A percentile compares a stretch with the other conserved stretches of the same genome.
These are phyloP conservation scores for Phymatocera aterrima DNA, from an alignment of 2,888 invertebrate genomes.

Conservation along the genomic window DNA sequence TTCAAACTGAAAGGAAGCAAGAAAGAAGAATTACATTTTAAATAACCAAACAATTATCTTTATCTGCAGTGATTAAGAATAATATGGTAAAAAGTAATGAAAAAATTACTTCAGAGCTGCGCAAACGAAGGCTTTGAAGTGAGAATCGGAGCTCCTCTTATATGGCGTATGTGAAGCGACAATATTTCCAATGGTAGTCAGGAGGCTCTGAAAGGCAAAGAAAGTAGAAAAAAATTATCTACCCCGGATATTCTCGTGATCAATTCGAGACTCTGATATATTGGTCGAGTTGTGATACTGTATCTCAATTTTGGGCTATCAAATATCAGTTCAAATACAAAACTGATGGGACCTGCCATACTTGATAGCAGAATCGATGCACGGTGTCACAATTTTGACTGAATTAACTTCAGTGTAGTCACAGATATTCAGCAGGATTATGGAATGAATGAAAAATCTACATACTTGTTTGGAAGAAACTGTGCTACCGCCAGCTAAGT, in stretches of 20 bases:
- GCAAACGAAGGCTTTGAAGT: constrained; percentile 98
- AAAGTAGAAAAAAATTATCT: neutral
- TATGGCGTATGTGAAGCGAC: constrained; percentile 93
- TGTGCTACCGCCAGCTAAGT: constrained; percentile 91
- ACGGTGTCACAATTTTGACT: too few species aligned
- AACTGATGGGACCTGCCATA: too few species aligned
- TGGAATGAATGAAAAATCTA: neutral
- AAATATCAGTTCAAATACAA: too few species aligned
- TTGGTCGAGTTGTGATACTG: too few species aligned
- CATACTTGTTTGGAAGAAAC: constrained; percentile 87
- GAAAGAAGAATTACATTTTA: too few species aligned
- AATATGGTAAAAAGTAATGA: constrained; percentile 40
- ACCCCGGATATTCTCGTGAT: constrained; percentile 13
- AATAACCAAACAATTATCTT: neutral
- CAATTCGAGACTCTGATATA: neutral
- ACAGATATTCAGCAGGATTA: too few species aligned
- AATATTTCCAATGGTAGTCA: constrained; percentile 95
- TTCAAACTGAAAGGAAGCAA: constrained; percentile 85
- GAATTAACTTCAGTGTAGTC: too few species aligned
- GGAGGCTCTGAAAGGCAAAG: constrained; percentile 81
- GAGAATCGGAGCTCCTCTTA: constrained; percentile 96
- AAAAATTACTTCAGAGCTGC: constrained; percentile 93
- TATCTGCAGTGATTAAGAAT: neutral
- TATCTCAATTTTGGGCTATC: too few species aligned
- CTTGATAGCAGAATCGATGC: too few species aligned